Percentiles rank a stretch among this genome's conserved stretches.
These are phyloP conservation scores for Venusia cambrica DNA, from an alignment of 2,888 invertebrate species.

Conservation along the genomic window DNA sequence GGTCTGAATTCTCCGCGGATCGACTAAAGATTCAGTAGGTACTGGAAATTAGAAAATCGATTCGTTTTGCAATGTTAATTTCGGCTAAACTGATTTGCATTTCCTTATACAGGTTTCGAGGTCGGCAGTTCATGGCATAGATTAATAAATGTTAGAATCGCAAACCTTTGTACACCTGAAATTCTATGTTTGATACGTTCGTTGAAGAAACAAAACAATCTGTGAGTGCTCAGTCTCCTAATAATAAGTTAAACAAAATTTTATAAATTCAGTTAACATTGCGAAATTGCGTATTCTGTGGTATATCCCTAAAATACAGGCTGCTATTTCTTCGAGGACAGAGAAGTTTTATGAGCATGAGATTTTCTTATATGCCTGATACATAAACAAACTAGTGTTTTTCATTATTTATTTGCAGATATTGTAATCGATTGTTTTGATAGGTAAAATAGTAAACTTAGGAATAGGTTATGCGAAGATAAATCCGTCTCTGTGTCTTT, in stretches of 20 bases:
- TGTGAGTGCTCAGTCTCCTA: too few species aligned
- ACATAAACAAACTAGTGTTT: constrained; percentile 11
- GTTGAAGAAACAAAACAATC: constrained; percentile 29
- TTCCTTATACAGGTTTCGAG: constrained; percentile 58
- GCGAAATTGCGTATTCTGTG: constrained; percentile 31
- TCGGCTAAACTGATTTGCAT: constrained; percentile 48
- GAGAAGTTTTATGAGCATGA: constrained; percentile 33
- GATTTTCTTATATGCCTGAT: constrained; percentile 32
- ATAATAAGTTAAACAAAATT: too few species aligned
- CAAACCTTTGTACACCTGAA: constrained; percentile 41
- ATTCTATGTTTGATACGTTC: constrained; percentile 34
- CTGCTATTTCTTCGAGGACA: constrained; percentile 28
- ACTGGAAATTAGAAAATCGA: constrained; percentile 37
- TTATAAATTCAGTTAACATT: too few species aligned
- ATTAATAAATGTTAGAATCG: constrained; percentile 47
- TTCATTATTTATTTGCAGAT: constrained; percentile 9
- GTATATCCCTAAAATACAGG: constrained; percentile 28
- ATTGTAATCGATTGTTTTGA: constrained; percentile 4
- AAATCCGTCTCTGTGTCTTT: constrained; percentile 17
- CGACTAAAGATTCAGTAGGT: constrained; percentile 26
- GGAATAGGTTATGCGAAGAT: constrained; percentile 18
- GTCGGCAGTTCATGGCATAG: constrained; percentile 53
- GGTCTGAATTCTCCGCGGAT: constrained; percentile 8
- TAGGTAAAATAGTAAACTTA: constrained; percentile 14
- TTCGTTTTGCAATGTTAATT: constrained; percentile 56